A percentile compares a stretch with the other conserved stretches of the same genome.
phyloP scores from a whole-genome alignment of 2,888 invertebrate genomes.

The Tipula unca region DNA sequence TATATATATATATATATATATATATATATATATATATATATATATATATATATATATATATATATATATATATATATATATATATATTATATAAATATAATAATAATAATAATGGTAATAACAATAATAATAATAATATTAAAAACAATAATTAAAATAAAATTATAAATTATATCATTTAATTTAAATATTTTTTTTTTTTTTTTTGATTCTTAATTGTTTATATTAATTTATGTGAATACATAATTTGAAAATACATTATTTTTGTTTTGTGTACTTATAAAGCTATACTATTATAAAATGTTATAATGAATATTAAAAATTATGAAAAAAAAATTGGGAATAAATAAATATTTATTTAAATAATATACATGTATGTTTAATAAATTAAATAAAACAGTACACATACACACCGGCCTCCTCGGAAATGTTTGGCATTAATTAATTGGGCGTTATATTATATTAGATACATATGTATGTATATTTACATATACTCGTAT shows the following conservation, averaged over 20 bases:
- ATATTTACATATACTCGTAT: too few relatives aligned
- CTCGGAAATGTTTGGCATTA: too few relatives aligned
- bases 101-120: neutral
- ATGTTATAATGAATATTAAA: neutral
- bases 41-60: too few relatives aligned
- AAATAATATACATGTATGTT: neutral
- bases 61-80: too few relatives aligned
- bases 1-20: too few relatives aligned
- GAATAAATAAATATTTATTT: neutral
- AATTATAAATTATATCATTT: conserved; percentile 14
- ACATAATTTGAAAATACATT: neutral
- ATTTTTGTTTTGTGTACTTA: neutral
- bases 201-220: neutral
- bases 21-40: too few relatives aligned
- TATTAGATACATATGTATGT: too few relatives aligned
- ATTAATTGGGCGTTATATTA: too few relatives aligned
- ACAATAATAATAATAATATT: neutral
- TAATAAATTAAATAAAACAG: neutral
- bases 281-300: neutral
- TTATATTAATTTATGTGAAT: neutral
- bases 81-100: too few relatives aligned
- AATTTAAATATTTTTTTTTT: neutral
- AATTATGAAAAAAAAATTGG: neutral
- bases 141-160: neutral
- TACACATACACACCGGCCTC: neutral